Evolutionary conservation across 2,888 invertebrate species (phyloP), one percentile per base, ranked within the genome.

Genomic region (Scaptomyza caliginosa): DNA sequence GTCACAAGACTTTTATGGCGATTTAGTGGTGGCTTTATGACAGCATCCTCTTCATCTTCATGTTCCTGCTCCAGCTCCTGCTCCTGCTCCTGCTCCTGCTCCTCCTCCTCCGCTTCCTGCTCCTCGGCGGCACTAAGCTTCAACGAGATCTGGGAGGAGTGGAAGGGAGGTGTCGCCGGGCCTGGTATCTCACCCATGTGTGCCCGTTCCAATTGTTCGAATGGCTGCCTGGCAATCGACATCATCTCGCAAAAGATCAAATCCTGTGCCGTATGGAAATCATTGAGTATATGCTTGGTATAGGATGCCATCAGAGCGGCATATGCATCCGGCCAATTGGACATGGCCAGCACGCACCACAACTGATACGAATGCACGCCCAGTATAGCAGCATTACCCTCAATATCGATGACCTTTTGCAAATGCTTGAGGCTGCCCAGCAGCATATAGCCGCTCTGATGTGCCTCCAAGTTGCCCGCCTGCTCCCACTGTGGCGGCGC

Each of bases 281-380:
- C 98, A 0, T 94, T 93, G 56, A 99, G 92, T 21, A 98, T 97
- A 93, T 99, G 98, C 66, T 95, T 98, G 92, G 97, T 96, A 90
- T 99, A 99, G 98, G 99, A 99, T 92, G 97, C 98, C 36, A 99
- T 94, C n/a, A 99, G 93, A 11, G 99, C 99, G 64, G 94, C 93
- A 91, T 99, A 99, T 28, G 99, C 96, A 93, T 99, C 99, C 0
- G 94, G 91, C 99, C 99, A 99, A 6, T 94, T 94, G 1, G 95
- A 94, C 0, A 99, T 97, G 3, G 96, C 98, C 90, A 99, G 98
- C 50, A 99, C 97, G 88, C 98, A 98, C 99, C 99, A 99, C 24
- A 99, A 92, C 90, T 99, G 99, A 92, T 99, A 99, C 0, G 99
- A 99, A 92, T 99, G 99, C 90, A 99, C 99, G 28, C 97, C 96